Conservation (phyloP, 2,113 vertebrate species). For the Erythrolamprus reginae region DNA sequence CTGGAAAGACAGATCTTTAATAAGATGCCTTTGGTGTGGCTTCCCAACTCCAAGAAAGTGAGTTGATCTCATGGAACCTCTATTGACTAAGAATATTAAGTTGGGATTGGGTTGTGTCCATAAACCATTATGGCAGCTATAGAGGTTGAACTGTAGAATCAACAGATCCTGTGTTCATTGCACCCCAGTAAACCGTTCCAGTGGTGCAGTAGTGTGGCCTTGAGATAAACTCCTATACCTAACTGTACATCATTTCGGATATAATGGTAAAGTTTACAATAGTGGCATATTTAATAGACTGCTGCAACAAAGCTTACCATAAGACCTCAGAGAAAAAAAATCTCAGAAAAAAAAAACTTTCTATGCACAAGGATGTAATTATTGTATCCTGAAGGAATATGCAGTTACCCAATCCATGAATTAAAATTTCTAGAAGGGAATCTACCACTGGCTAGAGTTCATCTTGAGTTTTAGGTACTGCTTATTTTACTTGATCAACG, state of each 20-base stretch:
- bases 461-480: background rate
- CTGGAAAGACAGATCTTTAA: background rate
- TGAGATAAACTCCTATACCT: conserved; percentile 50
- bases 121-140: conserved; percentile 21
- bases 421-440: conserved; percentile 28
- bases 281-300: conserved; percentile 4
- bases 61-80: background rate
- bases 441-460: conserved; percentile 21
- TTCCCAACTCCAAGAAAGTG: background rate
- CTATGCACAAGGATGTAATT: conserved; percentile 8
- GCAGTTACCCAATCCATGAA: conserved; percentile 40
- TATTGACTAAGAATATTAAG: conserved; percentile 8
- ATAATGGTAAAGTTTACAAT: conserved; percentile 40
- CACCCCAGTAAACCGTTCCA: conserved; percentile 38
- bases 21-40: background rate
- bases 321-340: conserved; percentile 20
- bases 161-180: conserved; percentile 52
- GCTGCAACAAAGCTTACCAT: conserved; percentile 22
- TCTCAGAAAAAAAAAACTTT: conserved; percentile 7
- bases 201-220: conserved; percentile 54
- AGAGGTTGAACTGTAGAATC: conserved; percentile 57
- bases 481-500: conserved; percentile 21
- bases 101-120: conserved; percentile 30
- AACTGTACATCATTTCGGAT: conserved; percentile 19
- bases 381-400: conserved; percentile 31